Evolutionary conservation across 2,113 vertebrate species (phyloP).

Genomic region (Petaurus breviceps): DNA sequence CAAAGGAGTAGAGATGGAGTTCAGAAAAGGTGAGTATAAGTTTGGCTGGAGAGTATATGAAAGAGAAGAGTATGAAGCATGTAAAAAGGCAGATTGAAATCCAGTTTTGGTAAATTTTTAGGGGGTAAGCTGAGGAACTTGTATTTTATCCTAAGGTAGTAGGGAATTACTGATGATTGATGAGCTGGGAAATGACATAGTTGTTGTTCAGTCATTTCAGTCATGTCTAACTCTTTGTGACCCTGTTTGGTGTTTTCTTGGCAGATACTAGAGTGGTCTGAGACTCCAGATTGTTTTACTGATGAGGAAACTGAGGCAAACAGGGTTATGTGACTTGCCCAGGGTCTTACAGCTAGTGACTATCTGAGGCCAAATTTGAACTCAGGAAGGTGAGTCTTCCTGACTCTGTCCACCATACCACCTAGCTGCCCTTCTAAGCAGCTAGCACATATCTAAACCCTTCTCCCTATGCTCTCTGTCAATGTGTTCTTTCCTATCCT

Average conservation of each 20-base stretch:
- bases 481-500: slow-evolving; percentile 67
- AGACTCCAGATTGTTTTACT: too few species aligned
- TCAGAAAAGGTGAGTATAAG: neutral
- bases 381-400: neutral
- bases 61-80: neutral
- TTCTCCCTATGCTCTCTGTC: slow-evolving; percentile 44
- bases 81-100: neutral
- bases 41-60: neutral
- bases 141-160: neutral
- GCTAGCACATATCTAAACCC: slow-evolving; percentile 8
- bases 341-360: neutral
- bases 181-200: neutral
- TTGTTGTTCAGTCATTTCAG: neutral
- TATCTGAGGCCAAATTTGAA: neutral
- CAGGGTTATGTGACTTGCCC: neutral
- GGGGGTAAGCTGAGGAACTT: neutral
- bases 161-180: neutral
- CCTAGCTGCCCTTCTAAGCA: neutral
- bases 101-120: neutral
- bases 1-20: neutral
- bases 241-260: neutral
- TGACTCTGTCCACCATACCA: neutral
- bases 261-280: neutral
- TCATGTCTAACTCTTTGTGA: neutral
- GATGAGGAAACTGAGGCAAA: neutral